A percentile compares a stretch with the other conserved stretches of the same genome.
Evolutionary conservation across 2,888 invertebrate species (phyloP).

Genomic region (Synergus gifuensis): DNA sequence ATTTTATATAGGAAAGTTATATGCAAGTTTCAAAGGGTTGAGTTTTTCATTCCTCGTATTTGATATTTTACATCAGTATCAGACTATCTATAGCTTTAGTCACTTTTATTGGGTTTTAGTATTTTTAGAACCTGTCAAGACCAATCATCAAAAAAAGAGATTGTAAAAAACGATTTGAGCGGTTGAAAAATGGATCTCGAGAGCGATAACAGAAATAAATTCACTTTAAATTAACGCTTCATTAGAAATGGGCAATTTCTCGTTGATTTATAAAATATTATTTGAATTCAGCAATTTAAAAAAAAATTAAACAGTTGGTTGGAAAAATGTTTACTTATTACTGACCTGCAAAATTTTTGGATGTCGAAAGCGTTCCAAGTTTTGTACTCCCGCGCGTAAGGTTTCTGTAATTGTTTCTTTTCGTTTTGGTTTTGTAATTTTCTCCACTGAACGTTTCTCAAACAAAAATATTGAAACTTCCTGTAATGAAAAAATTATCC

Average conservation of each 20-base stretch:
- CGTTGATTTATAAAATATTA: neutral
- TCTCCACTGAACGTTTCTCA: constrained; percentile 95
- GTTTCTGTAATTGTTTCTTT: constrained; percentile 96
- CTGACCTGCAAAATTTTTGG: constrained; percentile 86
- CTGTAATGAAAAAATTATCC: constrained; percentile 79
- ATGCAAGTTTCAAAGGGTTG: neutral
- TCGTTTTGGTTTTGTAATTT: constrained; percentile 93
- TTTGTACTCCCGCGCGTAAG: constrained; percentile 87
- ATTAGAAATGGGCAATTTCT: neutral
- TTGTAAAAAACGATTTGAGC: neutral
- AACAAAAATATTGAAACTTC: constrained; percentile 96
- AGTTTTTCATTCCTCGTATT: neutral
- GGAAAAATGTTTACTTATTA: neutral
- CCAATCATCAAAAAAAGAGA: neutral
- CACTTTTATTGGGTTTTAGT: neutral
- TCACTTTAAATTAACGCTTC: neutral
- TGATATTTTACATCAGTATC: neutral
- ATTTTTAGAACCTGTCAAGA: neutral
- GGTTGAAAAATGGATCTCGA: neutral
- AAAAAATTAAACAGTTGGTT: no score
- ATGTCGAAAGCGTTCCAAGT: constrained; percentile 90
- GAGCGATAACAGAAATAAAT: neutral
- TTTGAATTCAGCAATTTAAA: no score
- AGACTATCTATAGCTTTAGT: neutral
- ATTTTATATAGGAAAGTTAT: neutral